Percentiles rank a stretch among this genome's conserved stretches.
phyloP scores from a whole-genome alignment of 2,797 vertebrate genomes.

The Lacerta viridis region DNA sequence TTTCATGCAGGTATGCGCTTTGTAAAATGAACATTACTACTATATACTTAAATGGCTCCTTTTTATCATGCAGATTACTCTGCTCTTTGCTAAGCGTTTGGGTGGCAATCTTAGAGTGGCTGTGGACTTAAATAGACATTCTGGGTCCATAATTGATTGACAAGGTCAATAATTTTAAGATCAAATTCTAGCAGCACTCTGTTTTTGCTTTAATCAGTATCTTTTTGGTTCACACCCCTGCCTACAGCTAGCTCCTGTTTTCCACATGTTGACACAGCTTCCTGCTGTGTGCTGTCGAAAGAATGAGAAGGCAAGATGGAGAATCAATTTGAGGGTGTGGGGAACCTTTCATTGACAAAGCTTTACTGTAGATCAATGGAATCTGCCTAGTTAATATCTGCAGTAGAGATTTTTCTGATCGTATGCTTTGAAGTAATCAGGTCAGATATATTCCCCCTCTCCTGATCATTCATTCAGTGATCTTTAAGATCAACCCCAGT shows the following conservation, averaged over 20 bases:
- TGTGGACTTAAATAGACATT: constrained; percentile 74
- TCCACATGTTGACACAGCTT: constrained; percentile 84
- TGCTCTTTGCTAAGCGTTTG: constrained; percentile 60
- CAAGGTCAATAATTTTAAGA: constrained; percentile 86
- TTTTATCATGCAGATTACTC: constrained; percentile 56
- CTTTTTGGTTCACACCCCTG: constrained; percentile 86
- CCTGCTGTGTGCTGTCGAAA: constrained; percentile 88
- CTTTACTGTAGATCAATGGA: constrained; percentile 81
- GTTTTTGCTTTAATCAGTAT: constrained; percentile 82
- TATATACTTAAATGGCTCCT: constrained; percentile 2
- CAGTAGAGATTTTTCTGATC: constrained; percentile 72
- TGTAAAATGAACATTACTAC: constrained; percentile 15
- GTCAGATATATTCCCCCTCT: constrained; percentile 38
- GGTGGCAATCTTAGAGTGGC: constrained; percentile 68
- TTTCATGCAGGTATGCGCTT: not conserved
- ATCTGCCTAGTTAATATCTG: constrained; percentile 80
- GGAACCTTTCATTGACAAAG: constrained; percentile 82
- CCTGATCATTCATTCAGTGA: constrained; percentile 39
- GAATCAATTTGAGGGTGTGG: constrained; percentile 83
- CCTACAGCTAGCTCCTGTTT: constrained; percentile 90
- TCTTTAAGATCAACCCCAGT: constrained; percentile 43
- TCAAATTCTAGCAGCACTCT: constrained; percentile 83
- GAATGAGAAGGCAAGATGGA: constrained; percentile 84
- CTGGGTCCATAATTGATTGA: constrained; percentile 76
- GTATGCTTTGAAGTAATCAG: constrained; percentile 54